Evolutionary conservation across 2,113 vertebrate species (phyloP).

Genomic region (Pipra filicauda): DNA sequence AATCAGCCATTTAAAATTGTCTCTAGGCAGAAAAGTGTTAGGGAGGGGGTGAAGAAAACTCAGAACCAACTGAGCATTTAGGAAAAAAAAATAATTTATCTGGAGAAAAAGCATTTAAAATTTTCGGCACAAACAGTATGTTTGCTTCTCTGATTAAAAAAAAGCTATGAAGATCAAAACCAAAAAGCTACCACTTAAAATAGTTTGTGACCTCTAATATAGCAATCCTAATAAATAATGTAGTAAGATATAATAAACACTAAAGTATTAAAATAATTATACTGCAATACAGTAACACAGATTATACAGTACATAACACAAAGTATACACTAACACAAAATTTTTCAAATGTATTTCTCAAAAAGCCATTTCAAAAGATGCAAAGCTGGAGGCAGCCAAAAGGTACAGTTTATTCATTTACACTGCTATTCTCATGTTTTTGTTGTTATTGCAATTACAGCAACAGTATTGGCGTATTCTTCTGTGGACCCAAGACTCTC

Average conservation of each 20-base stretch:
- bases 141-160: not conserved
- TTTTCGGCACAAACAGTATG: not conserved
- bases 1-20: not conserved
- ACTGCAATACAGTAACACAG: not conserved
- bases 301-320: not conserved
- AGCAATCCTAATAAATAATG: not conserved
- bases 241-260: not conserved
- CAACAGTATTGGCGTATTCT: slow-evolving; percentile 72
- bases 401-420: not conserved
- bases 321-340: not conserved
- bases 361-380: not conserved
- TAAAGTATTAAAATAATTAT: not conserved
- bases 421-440: not conserved
- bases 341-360: not conserved
- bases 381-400: not conserved
- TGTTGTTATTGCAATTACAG: slow-evolving; percentile 46
- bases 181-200: not conserved
- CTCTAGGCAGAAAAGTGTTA: not conserved
- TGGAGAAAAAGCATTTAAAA: not conserved
- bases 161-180: not conserved
- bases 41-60: fast-evolving
- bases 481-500: slow-evolving; percentile 75
- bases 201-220: not conserved
- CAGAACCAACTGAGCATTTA: not conserved
- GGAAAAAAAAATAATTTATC: not conserved